phyloP scores from a whole-genome alignment of 2,888 invertebrate species.

The Heliconius ethilla region DNA sequence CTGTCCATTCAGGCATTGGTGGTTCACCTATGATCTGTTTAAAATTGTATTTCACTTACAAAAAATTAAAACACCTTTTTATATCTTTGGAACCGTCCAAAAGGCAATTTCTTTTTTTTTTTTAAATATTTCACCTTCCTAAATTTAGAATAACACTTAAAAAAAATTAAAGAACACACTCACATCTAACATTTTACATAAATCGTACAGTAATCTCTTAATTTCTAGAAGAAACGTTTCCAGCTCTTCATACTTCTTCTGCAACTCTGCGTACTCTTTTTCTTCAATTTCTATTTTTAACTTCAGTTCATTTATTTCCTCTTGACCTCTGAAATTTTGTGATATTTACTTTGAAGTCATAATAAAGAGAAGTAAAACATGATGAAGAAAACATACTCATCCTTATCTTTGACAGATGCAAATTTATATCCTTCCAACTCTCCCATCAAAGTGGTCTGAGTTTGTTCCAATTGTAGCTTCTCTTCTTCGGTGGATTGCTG shows the following conservation, averaged over 20 bases:
- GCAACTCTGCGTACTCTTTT: conserved; percentile 57
- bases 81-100: too few relatives aligned
- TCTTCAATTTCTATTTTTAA: conserved; percentile 79
- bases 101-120: too few relatives aligned
- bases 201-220: conserved; percentile 71
- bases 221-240: conserved; percentile 71
- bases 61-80: too few relatives aligned
- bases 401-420: conserved; percentile 89
- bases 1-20: conserved; percentile 73
- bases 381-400: conserved; percentile 80
- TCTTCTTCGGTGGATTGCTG: conserved; percentile 88
- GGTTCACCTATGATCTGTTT: conserved; percentile 69
- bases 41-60: background rate
- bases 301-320: conserved; percentile 85
- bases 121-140: too few relatives aligned
- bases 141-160: too few relatives aligned
- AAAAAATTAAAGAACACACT: conserved; percentile 47
- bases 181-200: conserved; percentile 74
- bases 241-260: conserved; percentile 65
- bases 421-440: conserved; percentile 90
- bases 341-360: conserved; percentile 1
- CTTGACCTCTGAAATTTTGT: conserved; percentile 83
- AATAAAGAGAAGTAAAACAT: too few relatives aligned
- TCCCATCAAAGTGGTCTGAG: conserved; percentile 83
- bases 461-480: conserved; percentile 86